Evolutionary conservation across 2,888 invertebrate genomes (phyloP), one percentile per base, ranked within the genome.

Genomic region (Nesidiocoris tenuis): DNA sequence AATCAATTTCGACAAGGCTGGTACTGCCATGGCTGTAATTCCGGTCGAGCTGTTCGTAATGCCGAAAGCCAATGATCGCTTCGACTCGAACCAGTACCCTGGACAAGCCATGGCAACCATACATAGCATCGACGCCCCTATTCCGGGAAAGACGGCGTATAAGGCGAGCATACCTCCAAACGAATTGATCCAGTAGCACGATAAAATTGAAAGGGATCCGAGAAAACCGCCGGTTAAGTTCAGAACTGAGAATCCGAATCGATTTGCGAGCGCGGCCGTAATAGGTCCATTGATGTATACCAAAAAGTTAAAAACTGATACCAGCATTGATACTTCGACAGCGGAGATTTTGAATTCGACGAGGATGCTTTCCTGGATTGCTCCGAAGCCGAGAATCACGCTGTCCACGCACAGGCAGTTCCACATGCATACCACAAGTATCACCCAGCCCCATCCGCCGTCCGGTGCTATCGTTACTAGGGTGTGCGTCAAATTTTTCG

Each of bases 371-470:
- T 74, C 23, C 23, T 74, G 74, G 21, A 74, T 74, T 7, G 57
- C 55, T 0, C 56, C 21, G 19, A 56, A 74, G 9, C 39, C 64
- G n/a, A 74, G 25, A 16, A 23, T 57, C 12, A 74, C 65, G 16
- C 65, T 55, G 57, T 74, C 74, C n/a, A 74, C 57, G 57, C 64
- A 66, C 12, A 74, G 23, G 21, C 65, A 56, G 21, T 57, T 56
- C 74, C 64, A 64, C 1, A 57, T 65, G 23, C 65, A 24, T 5
- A 64, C 56, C n/a, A 25, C 65, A 17, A 74, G 19, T 23, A 74
- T 74, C 9, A 74, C 74, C 74, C 74, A 74, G 18, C 55, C 74
- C 74, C 74, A 74, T 17, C 74, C 74, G 1, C 74, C 74, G n/a
- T 74, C 74, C 1, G 74, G 74, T n/a, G 74, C 65, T 2, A 74